Evolutionary conservation across 2,797 vertebrate species (phyloP).

Genomic region (Sebastes wilsoni): DNA sequence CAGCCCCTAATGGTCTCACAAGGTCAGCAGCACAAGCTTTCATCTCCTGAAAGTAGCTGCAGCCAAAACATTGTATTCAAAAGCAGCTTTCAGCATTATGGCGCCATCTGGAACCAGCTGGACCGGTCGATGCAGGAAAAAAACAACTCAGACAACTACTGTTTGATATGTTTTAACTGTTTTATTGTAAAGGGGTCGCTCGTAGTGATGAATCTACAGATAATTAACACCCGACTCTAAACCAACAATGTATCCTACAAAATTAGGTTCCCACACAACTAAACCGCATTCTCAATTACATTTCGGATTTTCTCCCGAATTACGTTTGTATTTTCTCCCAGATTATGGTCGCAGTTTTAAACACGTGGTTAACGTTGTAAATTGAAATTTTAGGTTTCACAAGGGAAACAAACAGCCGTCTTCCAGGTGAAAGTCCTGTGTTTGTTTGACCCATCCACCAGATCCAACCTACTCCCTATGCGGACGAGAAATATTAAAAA

Average conservation of each 20-base stretch:
- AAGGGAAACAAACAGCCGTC: rapidly evolving
- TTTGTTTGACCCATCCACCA: no score
- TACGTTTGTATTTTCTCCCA: no score
- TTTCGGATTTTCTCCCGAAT: no score
- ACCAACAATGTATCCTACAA: neutral
- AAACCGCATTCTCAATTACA: no score
- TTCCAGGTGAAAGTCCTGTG: no score
- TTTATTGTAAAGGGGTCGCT: neutral
- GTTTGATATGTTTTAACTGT: neutral
- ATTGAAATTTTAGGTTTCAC: no score
- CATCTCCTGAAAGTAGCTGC: slow-evolving; percentile 4
- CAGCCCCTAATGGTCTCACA: slow-evolving; percentile 14
- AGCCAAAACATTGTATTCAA: neutral
- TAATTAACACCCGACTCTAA: neutral
- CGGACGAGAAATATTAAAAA: no score
- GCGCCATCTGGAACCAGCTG: neutral
- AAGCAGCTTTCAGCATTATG: neutral
- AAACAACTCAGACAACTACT: neutral
- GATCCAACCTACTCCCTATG: no score
- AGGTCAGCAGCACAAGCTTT: slow-evolving; percentile 28
- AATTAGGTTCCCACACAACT: no score
- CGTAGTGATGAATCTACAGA: neutral
- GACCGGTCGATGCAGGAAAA: neutral
- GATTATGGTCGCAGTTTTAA: no score
- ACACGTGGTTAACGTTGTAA: no score